phyloP scores from a whole-genome alignment of 2,888 invertebrate genomes.

The Aphidius colemani region DNA sequence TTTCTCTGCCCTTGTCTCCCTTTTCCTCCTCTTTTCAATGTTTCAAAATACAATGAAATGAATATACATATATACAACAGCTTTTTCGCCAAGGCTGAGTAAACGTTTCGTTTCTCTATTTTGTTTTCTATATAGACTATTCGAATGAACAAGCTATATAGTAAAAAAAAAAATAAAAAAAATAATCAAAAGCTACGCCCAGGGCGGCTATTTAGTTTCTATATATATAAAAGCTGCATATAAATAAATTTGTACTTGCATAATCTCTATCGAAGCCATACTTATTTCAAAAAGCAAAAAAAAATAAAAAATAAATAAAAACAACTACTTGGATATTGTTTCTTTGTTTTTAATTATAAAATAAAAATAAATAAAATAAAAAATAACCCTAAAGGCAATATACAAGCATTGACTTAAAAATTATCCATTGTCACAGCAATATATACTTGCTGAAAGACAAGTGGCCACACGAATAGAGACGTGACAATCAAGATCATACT shows the following conservation, averaged over 20 bases:
- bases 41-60: neutral
- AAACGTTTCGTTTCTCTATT: slow-evolving; percentile 10
- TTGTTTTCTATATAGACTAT: slow-evolving; percentile 54
- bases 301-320: neutral
- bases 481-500: slow-evolving; percentile 51
- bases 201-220: slow-evolving; percentile 53
- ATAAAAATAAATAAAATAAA: no score
- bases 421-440: no score
- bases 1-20: slow-evolving; percentile 10
- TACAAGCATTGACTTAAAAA: no score
- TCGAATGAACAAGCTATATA: slow-evolving; percentile 57
- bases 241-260: no score
- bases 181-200: slow-evolving; percentile 59
- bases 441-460: slow-evolving; percentile 31
- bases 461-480: slow-evolving; percentile 55
- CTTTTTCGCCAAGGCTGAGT: no score
- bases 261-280: no score
- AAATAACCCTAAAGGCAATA: neutral
- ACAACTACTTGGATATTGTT: neutral
- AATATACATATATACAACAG: slow-evolving; percentile 29
- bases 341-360: no score
- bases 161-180: slow-evolving; percentile 44
- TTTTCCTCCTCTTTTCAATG: neutral
- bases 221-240: no score
- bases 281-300: neutral